Evolutionary conservation across 2,888 invertebrate genomes (phyloP).

Genomic region (Sinopyrophorus schimmeli): DNA sequence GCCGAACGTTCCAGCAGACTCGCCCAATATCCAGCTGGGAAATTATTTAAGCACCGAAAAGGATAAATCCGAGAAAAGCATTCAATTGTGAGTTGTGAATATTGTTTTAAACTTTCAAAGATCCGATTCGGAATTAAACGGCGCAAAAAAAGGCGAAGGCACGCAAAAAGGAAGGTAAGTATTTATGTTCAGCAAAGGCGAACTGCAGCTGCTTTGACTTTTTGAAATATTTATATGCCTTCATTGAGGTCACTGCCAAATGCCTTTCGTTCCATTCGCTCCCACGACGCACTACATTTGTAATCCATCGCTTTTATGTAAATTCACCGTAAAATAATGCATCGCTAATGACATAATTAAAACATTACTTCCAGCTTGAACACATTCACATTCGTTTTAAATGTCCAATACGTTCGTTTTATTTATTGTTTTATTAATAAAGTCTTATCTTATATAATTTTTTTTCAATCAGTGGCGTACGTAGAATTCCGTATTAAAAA

Average conservation of each 20-base stretch:
- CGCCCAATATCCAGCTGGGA: conserved; percentile 36
- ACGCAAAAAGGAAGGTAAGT: no score
- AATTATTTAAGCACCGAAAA: conserved; percentile 26
- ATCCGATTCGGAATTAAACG: not conserved
- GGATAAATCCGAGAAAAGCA: conserved; percentile 31
- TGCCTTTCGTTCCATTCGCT: conserved; percentile 37
- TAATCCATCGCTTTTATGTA: conserved; percentile 36
- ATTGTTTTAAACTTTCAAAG: conserved; percentile 12
- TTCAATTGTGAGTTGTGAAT: conserved; percentile 38
- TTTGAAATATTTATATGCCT: conserved; percentile 26
- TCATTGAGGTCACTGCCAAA: conserved; percentile 37
- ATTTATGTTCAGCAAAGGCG: conserved; percentile 15
- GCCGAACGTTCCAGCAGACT: conserved; percentile 38
- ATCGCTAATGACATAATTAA: conserved; percentile 37
- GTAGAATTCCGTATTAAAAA: no score
- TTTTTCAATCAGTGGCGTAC: no score
- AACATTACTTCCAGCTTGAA: conserved; percentile 35
- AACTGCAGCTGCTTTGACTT: conserved; percentile 21
- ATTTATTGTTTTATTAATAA: conserved; percentile 12
- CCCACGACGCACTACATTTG: conserved; percentile 32
- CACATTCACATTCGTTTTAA: conserved; percentile 13
- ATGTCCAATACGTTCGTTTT: conserved; percentile 10
- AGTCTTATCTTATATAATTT: no score
- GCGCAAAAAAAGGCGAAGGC: conserved; percentile 1
- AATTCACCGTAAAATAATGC: conserved; percentile 37